Evolutionary conservation across 2,797 vertebrate species (phyloP), one percentile per base, ranked within the genome.

Genomic region (Potorous gilbertii): DNA sequence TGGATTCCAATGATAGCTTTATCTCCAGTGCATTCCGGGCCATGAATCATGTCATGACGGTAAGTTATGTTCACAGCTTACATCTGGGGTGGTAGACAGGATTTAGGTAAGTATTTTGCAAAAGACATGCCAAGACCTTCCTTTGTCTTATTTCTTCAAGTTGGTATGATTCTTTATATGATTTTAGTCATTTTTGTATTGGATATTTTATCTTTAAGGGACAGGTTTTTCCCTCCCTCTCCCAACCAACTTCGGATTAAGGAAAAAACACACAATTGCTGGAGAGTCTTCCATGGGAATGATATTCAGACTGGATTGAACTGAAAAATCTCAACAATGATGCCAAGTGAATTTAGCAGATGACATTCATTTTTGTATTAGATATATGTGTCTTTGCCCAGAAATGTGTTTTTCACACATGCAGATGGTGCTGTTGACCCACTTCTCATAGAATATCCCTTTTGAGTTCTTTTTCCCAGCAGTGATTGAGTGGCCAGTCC

Each of bases 21-120:
- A 98, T 98, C 97, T 97, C 59, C 90, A 97, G 98, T 92, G 97
- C 98, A 28, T 98, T 98, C 59, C 92, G 95, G 0, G 90, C 94
- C 66, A 96, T 96, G 94, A 99, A 99, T 96, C 98, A 98, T 0
- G 96, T 98, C 52, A 99, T 99, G 98, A 98, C 98, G 96, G 99
- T 99, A 98, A 99, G 99, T 97, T 92, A 92, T 34, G 5, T 40
- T 4, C 27, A 3, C 34, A 18, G 55, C 10, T 87, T 87, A 50
- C 46, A 46, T 87, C 40, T 87, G 74, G 74, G 74, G 31, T 87
- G 21, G 74, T 46, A 50, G 40, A 50, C 9, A 93, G 13, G 56
- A 34, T 89, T 92, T 57, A 92, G 90, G 87, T 5, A 4, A 40
- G 2, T n/a, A 21, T 54, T 93, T 81, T 27, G 0, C 55, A 29